Percentiles rank a stretch among this genome's conserved stretches.
These are phyloP conservation scores for Cecidostiba fungosa DNA, from an alignment of 2,888 invertebrate species.

Conservation along the genomic window DNA sequence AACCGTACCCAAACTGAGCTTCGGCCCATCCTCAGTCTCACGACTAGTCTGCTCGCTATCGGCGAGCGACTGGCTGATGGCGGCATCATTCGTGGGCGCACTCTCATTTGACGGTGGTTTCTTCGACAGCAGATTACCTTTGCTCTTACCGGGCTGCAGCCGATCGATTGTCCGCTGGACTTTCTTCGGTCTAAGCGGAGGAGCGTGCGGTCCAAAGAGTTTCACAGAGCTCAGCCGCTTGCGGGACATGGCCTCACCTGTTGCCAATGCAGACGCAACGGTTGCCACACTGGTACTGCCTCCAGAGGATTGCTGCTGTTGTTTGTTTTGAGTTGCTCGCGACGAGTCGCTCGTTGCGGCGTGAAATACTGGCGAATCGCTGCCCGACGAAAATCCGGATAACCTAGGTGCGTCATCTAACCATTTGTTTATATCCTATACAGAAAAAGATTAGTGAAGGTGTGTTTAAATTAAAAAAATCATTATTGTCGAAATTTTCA, in stretches of 20 bases:
- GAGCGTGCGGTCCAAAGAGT: conserved; percentile 74
- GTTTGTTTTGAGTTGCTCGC: conserved; percentile 81
- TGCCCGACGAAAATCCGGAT: conserved; percentile 88
- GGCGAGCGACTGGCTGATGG: conserved; percentile 82
- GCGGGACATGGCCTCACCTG: conserved; percentile 80
- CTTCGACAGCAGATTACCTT: conserved; percentile 89
- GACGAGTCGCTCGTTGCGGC: conserved; percentile 80
- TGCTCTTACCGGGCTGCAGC: conserved; percentile 92
- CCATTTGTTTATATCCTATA: conserved; percentile 95
- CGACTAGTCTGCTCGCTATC: conserved; percentile 83
- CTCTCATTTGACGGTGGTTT: conserved; percentile 84
- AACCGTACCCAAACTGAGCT: conserved; percentile 92
- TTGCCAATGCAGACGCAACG: conserved; percentile 63
- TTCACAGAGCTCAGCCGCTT: conserved; percentile 75
- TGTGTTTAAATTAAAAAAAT: neutral
- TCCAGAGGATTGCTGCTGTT: neutral
- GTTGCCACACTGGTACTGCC: neutral
- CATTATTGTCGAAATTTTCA: neutral
- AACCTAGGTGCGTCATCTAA: conserved; percentile 91
- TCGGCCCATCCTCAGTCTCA: conserved; percentile 83
- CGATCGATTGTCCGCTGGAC: conserved; percentile 91
- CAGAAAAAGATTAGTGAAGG: conserved; percentile 63
- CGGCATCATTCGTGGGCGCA: conserved; percentile 77
- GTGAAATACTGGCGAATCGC: conserved; percentile 85
- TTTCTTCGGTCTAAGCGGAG: conserved; percentile 81